A percentile compares a stretch with the other conserved stretches of the same genome.
These are phyloP conservation scores for Gallirallus australis DNA, from an alignment of 2,797 vertebrate species.

Conservation along the genomic window DNA sequence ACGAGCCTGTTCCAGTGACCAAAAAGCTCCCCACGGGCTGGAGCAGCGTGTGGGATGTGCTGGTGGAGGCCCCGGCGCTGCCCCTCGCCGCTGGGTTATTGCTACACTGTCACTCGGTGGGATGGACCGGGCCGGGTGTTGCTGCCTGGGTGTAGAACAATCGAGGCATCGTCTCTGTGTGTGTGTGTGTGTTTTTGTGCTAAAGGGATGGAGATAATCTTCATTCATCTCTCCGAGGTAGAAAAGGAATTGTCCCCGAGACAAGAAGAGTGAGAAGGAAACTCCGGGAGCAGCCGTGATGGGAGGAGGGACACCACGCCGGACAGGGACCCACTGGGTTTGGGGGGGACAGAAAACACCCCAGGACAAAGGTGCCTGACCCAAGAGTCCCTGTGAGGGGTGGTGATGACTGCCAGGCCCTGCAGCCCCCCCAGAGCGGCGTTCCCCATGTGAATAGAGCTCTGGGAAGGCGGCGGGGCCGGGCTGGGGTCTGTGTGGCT, in stretches of 20 bases:
- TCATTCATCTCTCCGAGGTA: conserved; percentile 46
- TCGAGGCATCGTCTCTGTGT: background rate
- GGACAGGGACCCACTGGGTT: fast-evolving
- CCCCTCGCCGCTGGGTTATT: background rate
- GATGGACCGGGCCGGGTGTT: background rate
- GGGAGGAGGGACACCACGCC: background rate
- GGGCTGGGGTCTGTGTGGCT: background rate
- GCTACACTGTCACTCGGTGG: background rate
- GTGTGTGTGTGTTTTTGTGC: background rate
- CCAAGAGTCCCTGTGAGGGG: no score
- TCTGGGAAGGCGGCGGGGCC: fast-evolving
- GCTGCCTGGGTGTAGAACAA: background rate
- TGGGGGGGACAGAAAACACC: background rate
- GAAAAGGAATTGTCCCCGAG: conserved; percentile 17
- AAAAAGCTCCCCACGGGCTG: background rate
- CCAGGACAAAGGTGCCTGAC: no score
- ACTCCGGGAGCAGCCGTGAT: background rate
- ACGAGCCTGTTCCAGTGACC: background rate
- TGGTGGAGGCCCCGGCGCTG: background rate
- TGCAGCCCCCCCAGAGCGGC: fast-evolving
- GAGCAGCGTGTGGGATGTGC: background rate
- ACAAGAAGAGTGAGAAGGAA: background rate
- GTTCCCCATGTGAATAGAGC: background rate
- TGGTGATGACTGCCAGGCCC: no score
- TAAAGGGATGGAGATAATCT: conserved; percentile 20